Percentiles rank a stretch among this genome's conserved stretches.
phyloP scores from a whole-genome alignment of 2,888 invertebrate species.

The Lochmaea crataegi region DNA sequence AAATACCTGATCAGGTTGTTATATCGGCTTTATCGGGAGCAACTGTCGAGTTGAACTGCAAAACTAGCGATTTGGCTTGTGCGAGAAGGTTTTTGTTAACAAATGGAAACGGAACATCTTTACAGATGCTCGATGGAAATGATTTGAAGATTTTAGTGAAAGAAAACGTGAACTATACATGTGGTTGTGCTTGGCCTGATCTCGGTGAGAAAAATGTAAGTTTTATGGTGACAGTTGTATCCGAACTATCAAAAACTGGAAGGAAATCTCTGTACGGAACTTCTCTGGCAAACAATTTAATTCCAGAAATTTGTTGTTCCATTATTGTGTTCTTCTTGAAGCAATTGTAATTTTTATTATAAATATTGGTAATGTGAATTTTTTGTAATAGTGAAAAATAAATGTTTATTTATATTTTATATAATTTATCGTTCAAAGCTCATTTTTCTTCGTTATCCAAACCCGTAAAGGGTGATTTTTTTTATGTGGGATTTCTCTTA shows the following conservation, averaged over 20 bases:
- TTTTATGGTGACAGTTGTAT: slow-evolving; percentile 1
- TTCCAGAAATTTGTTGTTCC: not conserved
- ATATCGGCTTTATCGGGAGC: not conserved
- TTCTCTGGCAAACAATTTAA: not conserved
- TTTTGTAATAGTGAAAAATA: too few species aligned
- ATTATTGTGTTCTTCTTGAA: not conserved
- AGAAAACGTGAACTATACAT: slow-evolving; percentile 14
- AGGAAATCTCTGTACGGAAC: not conserved
- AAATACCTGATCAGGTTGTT: slow-evolving; percentile 4
- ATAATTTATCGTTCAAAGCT: too few species aligned
- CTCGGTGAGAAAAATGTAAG: slow-evolving; percentile 19
- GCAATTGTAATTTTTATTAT: not conserved
- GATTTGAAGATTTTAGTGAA: not conserved
- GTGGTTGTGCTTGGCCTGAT: slow-evolving; percentile 19
- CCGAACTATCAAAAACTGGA: not conserved
- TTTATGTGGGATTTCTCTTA: too few species aligned
- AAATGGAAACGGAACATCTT: not conserved
- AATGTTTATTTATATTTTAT: too few species aligned
- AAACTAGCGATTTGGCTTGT: slow-evolving; percentile 10
- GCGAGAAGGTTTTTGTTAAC: not conserved
- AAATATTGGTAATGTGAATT: too few species aligned
- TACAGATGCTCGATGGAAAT: not conserved
- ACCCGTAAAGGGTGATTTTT: too few species aligned
- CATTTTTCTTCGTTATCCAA: too few species aligned
- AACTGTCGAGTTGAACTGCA: slow-evolving; percentile 10